phyloP scores from a whole-genome alignment of 2,888 invertebrate genomes.

The Folsomia manolachei region DNA sequence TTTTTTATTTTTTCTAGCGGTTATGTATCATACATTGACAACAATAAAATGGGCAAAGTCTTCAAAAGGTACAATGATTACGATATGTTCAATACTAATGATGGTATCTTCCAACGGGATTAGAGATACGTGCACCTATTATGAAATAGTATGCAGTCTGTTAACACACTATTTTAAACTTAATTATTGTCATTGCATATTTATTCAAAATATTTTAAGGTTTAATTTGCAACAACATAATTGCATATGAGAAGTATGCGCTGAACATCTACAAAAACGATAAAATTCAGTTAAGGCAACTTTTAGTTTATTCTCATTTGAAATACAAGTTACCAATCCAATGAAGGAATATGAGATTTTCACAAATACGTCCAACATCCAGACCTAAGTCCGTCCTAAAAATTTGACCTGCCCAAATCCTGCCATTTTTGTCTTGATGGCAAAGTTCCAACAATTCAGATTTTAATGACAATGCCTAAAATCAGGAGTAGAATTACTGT shows the following conservation, averaged over 20 bases:
- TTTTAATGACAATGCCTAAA: background rate
- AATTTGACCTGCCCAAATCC: background rate
- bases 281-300: background rate
- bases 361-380: background rate
- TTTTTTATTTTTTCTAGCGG: no score
- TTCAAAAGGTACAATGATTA: no score
- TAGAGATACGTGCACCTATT: no score
- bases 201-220: no score
- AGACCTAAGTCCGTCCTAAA: background rate
- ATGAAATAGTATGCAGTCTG: no score
- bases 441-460: background rate
- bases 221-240: background rate
- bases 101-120: no score
- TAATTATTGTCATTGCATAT: no score
- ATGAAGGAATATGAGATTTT: background rate
- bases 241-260: background rate
- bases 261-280: background rate
- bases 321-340: background rate
- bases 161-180: no score
- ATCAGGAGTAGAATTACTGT: no score
- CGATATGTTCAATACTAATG: no score
- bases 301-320: background rate
- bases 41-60: no score
- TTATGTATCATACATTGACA: no score
- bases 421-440: background rate